These are phyloP conservation scores for Osmerus eperlanus DNA, from an alignment of 2,113 vertebrate species.

Conservation along the genomic window DNA sequence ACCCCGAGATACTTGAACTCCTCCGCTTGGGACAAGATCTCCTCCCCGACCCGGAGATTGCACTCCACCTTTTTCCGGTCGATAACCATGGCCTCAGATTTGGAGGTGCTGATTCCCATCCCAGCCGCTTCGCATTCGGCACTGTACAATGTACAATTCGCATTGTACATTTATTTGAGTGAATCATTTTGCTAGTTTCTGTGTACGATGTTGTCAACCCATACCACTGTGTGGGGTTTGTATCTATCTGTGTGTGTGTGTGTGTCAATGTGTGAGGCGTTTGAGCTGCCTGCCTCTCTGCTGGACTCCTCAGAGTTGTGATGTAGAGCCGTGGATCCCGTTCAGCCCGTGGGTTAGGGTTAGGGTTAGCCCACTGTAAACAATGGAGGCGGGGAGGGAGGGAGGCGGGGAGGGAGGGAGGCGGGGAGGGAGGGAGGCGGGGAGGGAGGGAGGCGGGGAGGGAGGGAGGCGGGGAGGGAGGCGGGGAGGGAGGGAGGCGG, in stretches of 20 bases:
- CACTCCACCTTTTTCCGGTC: too few relatives aligned
- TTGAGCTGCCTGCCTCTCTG: constrained; percentile 10
- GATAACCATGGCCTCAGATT: too few relatives aligned
- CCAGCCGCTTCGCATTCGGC: too few relatives aligned
- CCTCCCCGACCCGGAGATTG: too few relatives aligned
- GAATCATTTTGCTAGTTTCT: not conserved
- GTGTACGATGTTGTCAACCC: not conserved
- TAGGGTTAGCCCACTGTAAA: constrained; percentile 71
- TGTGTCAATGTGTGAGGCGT: constrained; percentile 12
- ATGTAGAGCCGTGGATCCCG: constrained; percentile 70
- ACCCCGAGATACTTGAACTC: too few relatives aligned
- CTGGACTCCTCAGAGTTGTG: constrained; percentile 22
- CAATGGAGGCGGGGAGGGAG: too few relatives aligned
- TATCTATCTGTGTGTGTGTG: constrained; percentile 15
- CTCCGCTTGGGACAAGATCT: too few relatives aligned
- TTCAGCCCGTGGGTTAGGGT: constrained; percentile 73
- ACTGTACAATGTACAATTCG: too few relatives aligned
- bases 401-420: not conserved
- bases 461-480: not conserved
- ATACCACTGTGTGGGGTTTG: not conserved
- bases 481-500: not conserved
- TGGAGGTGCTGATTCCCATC: too few relatives aligned
- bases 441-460: too few relatives aligned
- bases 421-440: not conserved
- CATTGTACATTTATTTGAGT: not conserved